phyloP scores from a whole-genome alignment of 2,797 vertebrate species.

The Capromys pilorides region DNA sequence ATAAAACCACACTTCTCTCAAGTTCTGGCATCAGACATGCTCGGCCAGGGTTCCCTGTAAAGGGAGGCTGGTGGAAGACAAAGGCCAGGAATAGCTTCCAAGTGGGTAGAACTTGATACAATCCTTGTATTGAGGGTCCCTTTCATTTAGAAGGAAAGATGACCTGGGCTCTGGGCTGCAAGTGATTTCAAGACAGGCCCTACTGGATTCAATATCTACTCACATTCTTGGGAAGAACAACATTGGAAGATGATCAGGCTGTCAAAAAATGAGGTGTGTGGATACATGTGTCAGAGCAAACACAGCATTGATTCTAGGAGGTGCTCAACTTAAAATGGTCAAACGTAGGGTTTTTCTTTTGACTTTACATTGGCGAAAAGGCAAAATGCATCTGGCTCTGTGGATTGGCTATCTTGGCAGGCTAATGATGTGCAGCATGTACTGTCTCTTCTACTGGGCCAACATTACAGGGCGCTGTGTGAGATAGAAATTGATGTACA shows the following conservation, averaged over 20 bases:
- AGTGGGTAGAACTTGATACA: neutral
- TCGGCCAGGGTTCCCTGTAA: neutral
- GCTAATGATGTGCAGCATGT: neutral
- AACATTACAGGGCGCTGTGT: neutral
- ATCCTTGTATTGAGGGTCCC: neutral
- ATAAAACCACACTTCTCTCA: neutral
- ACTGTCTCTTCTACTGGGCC: neutral
- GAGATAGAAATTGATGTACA: neutral
- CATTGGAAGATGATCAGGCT: neutral
- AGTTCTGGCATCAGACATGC: neutral
- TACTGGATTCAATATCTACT: neutral
- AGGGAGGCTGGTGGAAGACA: neutral
- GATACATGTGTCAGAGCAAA: neutral
- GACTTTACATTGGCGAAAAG: neutral
- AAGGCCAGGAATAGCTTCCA: neutral
- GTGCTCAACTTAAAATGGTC: neutral
- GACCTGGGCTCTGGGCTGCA: too few species aligned
- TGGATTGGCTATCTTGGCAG: neutral
- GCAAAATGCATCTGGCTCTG: neutral
- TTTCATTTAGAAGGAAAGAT: neutral
- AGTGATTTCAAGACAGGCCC: neutral
- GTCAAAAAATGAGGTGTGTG: neutral
- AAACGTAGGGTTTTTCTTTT: neutral
- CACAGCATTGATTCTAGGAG: neutral
- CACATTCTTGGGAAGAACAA: neutral